Evolutionary conservation across 2,888 invertebrate species (phyloP), one percentile per base, ranked within the genome.

Genomic region (Eupithecia tripunctaria): DNA sequence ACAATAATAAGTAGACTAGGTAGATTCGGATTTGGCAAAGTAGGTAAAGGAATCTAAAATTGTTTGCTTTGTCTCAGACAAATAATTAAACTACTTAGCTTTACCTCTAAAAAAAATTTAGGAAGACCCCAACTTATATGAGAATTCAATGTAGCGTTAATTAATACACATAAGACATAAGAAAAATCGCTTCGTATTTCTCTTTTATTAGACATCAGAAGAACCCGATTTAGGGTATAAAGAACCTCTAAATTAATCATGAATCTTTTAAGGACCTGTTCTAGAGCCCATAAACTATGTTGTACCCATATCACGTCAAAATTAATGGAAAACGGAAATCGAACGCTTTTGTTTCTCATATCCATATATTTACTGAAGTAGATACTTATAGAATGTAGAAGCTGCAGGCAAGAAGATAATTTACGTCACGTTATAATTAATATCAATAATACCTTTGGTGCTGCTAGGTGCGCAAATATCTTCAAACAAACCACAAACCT

Each of bases 1-100:
- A 90, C 86, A 86, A 88, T 88, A 89, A 88, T 89, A 89, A 87
- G 86, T 89, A 88, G 82, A 85, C 80, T 83, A 82, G 70, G 29
- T 70, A 25, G 15, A 29, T 80, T 80, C 51, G 64, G n/a, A n/a
- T 85, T 85, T 84, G 82, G 81, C 82, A 82, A 80, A 81, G 80
- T 81, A 76, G 79, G 25, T 56, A 25, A 56, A 79, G 78, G 75
- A 80, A 3, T 41, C 29, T 82, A 38, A n/a, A 51, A 67, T 62
- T 51, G 25, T 60, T 2, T 63, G 14, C 10, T 60, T 29, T 29
- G 15, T 29, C 60, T 29, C 29, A 29, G 29, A 60, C 25, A 60
- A 27, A 29, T 60, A 29, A 7, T 10, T 36, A 36, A 8, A 36
- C 7, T 8, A 36, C 36, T 36, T 8, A 36, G 36, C 8, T 36